Evolutionary conservation across 1,140 invertebrate genomes (phyloP).

Genomic region (Cylas formicarius): DNA sequence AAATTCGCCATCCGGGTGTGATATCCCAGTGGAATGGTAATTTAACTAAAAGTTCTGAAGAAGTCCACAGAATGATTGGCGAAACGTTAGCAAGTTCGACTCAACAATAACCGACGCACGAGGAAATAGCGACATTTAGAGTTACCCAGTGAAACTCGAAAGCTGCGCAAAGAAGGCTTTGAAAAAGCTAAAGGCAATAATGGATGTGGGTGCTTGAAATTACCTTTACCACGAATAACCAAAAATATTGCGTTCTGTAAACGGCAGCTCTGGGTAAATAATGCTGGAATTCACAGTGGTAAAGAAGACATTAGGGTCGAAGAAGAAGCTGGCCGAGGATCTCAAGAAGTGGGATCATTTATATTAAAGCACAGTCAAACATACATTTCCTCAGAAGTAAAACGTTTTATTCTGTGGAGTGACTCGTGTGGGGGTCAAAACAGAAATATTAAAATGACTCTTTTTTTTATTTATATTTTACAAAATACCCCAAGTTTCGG

Average conservation of each 20-base stretch:
- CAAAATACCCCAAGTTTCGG: conserved; percentile 24
- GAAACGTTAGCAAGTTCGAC: no score
- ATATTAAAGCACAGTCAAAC: conserved; percentile 32
- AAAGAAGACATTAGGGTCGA: conserved; percentile 27
- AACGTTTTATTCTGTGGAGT: conserved; percentile 36
- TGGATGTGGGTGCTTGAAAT: no score
- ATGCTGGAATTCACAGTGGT: conserved; percentile 27
- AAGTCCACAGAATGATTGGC: no score
- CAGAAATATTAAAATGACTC: conserved; percentile 36
- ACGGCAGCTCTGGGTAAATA: conserved; percentile 28
- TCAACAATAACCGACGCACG: no score
- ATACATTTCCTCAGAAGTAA: conserved; percentile 23
- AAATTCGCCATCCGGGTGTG: no score
- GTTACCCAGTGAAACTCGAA: no score
- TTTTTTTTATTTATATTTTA: conserved; percentile 28
- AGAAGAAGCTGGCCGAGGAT: conserved; percentile 19
- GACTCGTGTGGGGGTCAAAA: conserved; percentile 40
- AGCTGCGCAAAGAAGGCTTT: no score
- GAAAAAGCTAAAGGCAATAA: no score
- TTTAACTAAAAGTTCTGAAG: no score
- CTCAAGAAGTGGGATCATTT: conserved; percentile 30
- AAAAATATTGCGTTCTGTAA: conserved; percentile 29
- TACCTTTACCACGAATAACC: no score
- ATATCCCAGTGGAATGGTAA: no score
- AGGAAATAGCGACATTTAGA: no score